phyloP scores from a whole-genome alignment of 2,113 vertebrate genomes.

The Seriola rivoliana region DNA sequence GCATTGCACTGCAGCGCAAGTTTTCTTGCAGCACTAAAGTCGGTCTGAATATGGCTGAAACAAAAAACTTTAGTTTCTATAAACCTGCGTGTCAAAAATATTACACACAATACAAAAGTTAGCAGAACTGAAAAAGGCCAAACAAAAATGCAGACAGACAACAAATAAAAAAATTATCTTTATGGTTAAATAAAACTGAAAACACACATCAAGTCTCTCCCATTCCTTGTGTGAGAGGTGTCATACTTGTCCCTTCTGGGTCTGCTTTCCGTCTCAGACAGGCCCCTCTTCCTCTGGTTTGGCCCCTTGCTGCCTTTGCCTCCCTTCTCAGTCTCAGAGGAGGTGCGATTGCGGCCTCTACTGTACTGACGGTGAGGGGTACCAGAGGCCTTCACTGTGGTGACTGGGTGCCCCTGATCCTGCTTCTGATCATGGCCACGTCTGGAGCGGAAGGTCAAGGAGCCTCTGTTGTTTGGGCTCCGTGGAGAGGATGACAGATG shows the following conservation, averaged over 20 bases:
- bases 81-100: background rate
- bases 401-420: conserved; percentile 35
- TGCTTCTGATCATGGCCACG: conserved; percentile 35
- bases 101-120: conserved; percentile 2
- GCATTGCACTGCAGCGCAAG: background rate
- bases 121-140: conserved; percentile 28
- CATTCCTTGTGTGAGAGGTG: conserved; percentile 57
- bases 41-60: background rate
- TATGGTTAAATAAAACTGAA: conserved; percentile 26
- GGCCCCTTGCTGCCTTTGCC: conserved; percentile 63
- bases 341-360: conserved; percentile 70
- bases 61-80: background rate
- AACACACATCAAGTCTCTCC: conserved; percentile 54
- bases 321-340: conserved; percentile 77
- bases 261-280: conserved; percentile 77
- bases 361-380: conserved; percentile 58
- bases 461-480: conserved; percentile 58
- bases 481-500: conserved; percentile 58
- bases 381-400: conserved; percentile 65
- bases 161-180: conserved; percentile 13
- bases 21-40: background rate
- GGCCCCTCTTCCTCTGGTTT: conserved; percentile 70
- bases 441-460: conserved; percentile 68
- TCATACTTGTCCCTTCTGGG: conserved; percentile 82
- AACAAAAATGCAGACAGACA: conserved; percentile 56